Conservation (phyloP, 2,888 invertebrate genomes). For the Melanchra persicariae region DNA sequence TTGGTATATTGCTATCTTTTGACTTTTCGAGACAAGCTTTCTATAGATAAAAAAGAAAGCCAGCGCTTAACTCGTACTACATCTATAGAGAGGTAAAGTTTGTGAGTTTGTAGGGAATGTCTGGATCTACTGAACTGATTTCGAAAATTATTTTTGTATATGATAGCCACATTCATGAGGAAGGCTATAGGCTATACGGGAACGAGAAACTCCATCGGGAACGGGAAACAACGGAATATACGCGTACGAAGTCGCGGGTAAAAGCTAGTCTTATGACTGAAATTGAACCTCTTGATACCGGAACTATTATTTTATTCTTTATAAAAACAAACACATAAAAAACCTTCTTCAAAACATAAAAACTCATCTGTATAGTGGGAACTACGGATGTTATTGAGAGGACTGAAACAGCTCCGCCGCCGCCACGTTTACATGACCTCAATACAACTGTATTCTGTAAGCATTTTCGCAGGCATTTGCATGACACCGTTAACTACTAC, state of each 20-base stretch:
- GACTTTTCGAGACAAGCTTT: conserved; percentile 13
- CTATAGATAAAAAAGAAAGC: background rate
- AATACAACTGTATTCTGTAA: conserved; percentile 59
- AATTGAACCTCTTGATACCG: background rate
- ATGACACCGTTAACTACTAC: conserved; percentile 70
- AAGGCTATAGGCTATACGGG: too few species aligned
- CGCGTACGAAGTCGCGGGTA: too few species aligned
- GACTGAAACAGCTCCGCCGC: conserved; percentile 49
- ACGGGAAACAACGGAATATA: too few species aligned
- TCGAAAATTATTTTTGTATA: too few species aligned
- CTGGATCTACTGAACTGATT: too few species aligned
- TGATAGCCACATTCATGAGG: too few species aligned
- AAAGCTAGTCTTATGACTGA: too few species aligned
- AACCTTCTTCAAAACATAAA: conserved; percentile 20
- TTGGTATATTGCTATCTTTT: conserved; percentile 5
- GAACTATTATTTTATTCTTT: conserved; percentile 8
- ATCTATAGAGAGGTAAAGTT: too few species aligned
- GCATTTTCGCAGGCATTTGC: conserved; percentile 68
- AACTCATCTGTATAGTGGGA: conserved; percentile 7
- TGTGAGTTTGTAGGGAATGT: too few species aligned
- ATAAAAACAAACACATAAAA: conserved; percentile 16
- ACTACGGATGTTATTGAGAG: conserved; percentile 47
- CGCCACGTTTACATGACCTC: conserved; percentile 64
- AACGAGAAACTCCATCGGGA: too few species aligned
- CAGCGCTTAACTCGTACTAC: conserved; percentile 21